Conservation (phyloP, 2,888 invertebrate genomes). For the Drosophila crucigera region DNA sequence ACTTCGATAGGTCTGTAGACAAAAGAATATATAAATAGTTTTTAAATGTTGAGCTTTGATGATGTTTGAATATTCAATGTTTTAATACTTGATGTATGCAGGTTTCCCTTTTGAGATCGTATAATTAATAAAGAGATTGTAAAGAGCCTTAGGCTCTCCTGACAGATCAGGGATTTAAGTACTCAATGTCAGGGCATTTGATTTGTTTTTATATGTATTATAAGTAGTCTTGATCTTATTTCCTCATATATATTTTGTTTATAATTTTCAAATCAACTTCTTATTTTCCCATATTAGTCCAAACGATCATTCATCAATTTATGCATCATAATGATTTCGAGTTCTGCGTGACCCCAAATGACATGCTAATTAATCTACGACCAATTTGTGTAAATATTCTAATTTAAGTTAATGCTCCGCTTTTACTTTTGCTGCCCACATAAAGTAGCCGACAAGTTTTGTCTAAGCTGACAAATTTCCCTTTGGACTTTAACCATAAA, state of each 20-base stretch:
- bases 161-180: constrained; percentile 1
- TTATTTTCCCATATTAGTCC: background rate
- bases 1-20: constrained; percentile 27
- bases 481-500: constrained; percentile 42
- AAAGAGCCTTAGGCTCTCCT: background rate
- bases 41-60: constrained; percentile 4
- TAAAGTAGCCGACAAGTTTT: constrained; percentile 1
- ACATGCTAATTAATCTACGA: constrained; percentile 26
- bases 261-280: background rate
- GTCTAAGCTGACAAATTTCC: constrained; percentile 44
- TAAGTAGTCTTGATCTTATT: background rate
- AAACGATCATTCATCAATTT: background rate
- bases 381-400: constrained; percentile 41
- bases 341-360: constrained; percentile 27
- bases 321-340: constrained; percentile 18
- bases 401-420: constrained; percentile 32
- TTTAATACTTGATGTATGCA: background rate
- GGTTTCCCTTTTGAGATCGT: background rate
- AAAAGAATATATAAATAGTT: constrained; percentile 36
- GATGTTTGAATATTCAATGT: constrained; percentile 20
- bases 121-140: constrained; percentile 6
- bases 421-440: constrained; percentile 61
- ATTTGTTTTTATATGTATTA: background rate
- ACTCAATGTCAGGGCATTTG: background rate
- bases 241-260: background rate